Conservation (phyloP, 1,140 invertebrate genomes). For the Laodelphax striatellus region DNA sequence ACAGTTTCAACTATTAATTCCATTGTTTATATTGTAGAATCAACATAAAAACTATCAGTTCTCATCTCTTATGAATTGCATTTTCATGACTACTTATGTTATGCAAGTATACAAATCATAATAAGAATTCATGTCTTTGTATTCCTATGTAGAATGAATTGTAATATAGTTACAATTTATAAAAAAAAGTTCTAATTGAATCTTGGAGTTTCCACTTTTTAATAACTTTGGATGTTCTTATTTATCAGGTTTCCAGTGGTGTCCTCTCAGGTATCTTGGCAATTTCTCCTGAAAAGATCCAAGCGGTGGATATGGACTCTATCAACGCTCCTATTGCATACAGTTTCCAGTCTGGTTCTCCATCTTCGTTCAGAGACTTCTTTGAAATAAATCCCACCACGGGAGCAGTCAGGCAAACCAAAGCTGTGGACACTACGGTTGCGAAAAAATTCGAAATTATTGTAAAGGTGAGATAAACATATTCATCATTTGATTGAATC, state of each 20-base stretch:
- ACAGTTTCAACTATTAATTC: no score
- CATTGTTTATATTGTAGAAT: no score
- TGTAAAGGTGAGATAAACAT: slow-evolving; percentile 44
- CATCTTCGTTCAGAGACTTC: slow-evolving; percentile 59
- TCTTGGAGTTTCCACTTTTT: no score
- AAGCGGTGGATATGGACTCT: slow-evolving; percentile 79
- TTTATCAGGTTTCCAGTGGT: slow-evolving; percentile 58
- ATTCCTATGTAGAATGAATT: no score
- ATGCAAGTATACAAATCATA: no score
- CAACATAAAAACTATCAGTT: no score
- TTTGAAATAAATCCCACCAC: slow-evolving; percentile 72
- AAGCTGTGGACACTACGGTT: slow-evolving; percentile 59
- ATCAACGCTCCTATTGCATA: slow-evolving; percentile 69
- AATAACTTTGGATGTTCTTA: slow-evolving; percentile 8
- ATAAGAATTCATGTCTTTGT: no score
- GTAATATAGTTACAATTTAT: no score
- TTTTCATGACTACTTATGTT: no score
- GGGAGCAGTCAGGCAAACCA: slow-evolving; percentile 66
- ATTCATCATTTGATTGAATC: no score
- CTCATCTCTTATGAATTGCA: no score
- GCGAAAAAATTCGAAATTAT: slow-evolving; percentile 60
- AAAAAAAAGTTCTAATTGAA: no score
- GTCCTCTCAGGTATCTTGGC: slow-evolving; percentile 67
- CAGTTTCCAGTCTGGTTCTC: slow-evolving; percentile 66
- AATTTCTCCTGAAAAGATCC: slow-evolving; percentile 76